Evolutionary conservation across 2,113 vertebrate genomes (phyloP), one percentile per base, ranked within the genome.

Genomic region (Tonatia bakeri): DNA sequence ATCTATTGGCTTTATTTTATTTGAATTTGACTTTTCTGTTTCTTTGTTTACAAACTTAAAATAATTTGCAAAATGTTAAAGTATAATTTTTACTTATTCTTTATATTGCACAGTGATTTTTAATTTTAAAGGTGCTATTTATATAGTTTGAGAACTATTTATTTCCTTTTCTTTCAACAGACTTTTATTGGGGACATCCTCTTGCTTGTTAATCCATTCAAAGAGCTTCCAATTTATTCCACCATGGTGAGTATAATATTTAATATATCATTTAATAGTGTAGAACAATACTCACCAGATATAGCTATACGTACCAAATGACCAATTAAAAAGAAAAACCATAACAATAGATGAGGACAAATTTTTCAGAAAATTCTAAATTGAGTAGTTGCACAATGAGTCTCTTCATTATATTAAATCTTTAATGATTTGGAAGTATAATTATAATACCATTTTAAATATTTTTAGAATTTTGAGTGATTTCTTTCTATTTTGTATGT

Each of bases 191-290:
- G 99, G 90, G 99, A 99, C 97, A 99, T 99, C 97, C 98, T 99
- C 56, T 98, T 99, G 92, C 98, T 99, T 94, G 99, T 99, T 86
- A 99, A 99, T 88, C 99, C 99, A 31, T 99, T 99, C 98, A 99
- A 99, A 98, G 99, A 99, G 88, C 99, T 99, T 92, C 99, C 99
- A 54, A 99, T 99, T 97, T 99, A 99, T 98, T 99, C 99, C 86
- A 98, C 99, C 52, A 94, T 99, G 98, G 99, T 99, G 98, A 99
- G 99, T 90, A 72, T 59, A 59, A 33, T 82, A 43, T 14, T 92
- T 94, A 52, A 31, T 93, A 28, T 56, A 28, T 28, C n/a, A 26
- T 36, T 77, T 43, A 87, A 36, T 52, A 47, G 16, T 26, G 2
- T 26, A 31, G 3, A 82, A 17, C 36, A 14, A 9, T 33, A 36